A percentile compares a stretch with the other conserved stretches of the same genome.
phyloP scores from a whole-genome alignment of 1,140 invertebrate genomes.

The Pogonognathellus flavescens region DNA sequence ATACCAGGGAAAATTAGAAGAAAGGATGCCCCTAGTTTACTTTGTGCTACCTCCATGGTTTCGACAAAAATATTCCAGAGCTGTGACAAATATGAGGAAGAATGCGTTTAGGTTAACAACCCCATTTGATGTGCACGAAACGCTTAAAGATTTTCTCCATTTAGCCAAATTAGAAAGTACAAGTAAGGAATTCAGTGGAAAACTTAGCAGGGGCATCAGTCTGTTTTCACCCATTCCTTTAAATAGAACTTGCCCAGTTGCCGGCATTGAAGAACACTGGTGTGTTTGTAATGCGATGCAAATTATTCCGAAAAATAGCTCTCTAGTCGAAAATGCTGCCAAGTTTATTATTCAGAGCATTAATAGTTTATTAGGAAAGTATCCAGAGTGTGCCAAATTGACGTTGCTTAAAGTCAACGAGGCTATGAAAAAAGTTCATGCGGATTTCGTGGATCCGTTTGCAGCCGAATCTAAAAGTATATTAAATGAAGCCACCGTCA shows the following conservation, averaged over 20 bases:
- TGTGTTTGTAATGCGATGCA: slow-evolving; percentile 63
- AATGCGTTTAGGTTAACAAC: slow-evolving; percentile 69
- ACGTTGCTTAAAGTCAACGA: slow-evolving; percentile 56
- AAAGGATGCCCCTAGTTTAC: slow-evolving; percentile 65
- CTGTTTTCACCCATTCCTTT: slow-evolving; percentile 56
- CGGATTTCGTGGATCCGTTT: slow-evolving; percentile 24
- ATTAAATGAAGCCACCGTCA: not conserved
- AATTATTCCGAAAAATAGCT: slow-evolving; percentile 35
- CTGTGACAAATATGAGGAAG: slow-evolving; percentile 54
- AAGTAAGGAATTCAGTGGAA: slow-evolving; percentile 15
- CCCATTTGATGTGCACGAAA: slow-evolving; percentile 66
- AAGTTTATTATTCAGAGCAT: slow-evolving; percentile 57
- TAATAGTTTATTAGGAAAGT: slow-evolving; percentile 49
- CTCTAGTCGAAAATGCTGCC: slow-evolving; percentile 54
- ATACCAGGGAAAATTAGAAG: slow-evolving; percentile 66
- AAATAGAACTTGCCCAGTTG: slow-evolving; percentile 58
- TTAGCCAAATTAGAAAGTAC: slow-evolving; percentile 62
- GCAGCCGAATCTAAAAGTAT: slow-evolving; percentile 3
- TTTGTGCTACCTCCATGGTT: slow-evolving; percentile 63
- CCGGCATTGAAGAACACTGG: slow-evolving; percentile 64
- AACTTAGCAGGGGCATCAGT: slow-evolving; percentile 42
- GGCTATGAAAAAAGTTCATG: slow-evolving; percentile 48
- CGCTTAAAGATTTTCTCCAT: slow-evolving; percentile 60
- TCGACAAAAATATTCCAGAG: slow-evolving; percentile 53
- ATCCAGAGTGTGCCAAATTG: slow-evolving; percentile 62